Evolutionary conservation across 53 echinoderm and acorn worm genomes (phyloP).

Genomic region (Patiria pectinifera): DNA sequence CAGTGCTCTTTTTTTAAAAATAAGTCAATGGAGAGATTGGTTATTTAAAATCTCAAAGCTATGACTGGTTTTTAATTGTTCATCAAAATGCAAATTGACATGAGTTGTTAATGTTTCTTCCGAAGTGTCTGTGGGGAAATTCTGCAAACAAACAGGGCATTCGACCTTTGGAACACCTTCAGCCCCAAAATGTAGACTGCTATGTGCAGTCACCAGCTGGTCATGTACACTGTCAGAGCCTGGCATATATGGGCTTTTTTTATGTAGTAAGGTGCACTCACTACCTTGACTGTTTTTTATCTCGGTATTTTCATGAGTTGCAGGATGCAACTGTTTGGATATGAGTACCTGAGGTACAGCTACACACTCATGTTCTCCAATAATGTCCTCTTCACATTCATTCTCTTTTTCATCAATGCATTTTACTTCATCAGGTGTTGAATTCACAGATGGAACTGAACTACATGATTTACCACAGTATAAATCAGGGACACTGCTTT

Average conservation of each 20-base stretch:
- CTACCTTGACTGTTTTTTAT: neutral
- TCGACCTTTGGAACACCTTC: neutral
- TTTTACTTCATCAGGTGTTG: neutral
- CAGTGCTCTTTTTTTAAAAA: neutral
- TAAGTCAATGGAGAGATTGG: neutral
- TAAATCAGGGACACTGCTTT: neutral
- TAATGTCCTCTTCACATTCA: neutral
- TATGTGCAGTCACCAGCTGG: slow-evolving; percentile 27
- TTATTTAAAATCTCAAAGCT: slow-evolving; percentile 15
- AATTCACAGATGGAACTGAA: neutral
- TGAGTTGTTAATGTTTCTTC: slow-evolving; percentile 21
- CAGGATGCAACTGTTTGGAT: neutral
- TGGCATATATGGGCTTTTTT: neutral
- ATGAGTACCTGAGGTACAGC: neutral
- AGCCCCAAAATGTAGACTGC: neutral
- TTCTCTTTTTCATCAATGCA: neutral
- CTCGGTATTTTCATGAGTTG: neutral
- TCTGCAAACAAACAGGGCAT: neutral
- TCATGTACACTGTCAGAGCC: slow-evolving; percentile 15
- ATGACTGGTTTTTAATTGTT: too few relatives aligned
- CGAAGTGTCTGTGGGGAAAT: neutral
- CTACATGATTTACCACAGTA: neutral
- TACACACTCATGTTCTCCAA: neutral
- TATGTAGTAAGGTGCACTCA: neutral
- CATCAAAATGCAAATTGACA: slow-evolving; percentile 35